Base-by-base conservation (phyloP, 1,140 invertebrate species). In the Aphidius gifuensis region DNA sequence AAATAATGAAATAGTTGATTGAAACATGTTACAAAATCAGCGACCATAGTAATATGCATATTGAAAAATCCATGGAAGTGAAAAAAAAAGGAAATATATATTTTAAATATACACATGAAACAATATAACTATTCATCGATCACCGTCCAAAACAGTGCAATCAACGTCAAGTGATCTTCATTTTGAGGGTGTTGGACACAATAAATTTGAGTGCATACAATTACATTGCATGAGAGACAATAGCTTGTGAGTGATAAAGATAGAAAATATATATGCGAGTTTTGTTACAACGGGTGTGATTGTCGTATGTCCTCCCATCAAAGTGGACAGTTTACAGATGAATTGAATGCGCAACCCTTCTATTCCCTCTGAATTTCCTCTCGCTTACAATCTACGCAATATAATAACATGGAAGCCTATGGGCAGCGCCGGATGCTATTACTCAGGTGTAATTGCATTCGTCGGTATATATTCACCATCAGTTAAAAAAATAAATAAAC, bases 321-420 rank as follows among this genome's bases (percentile, higher is more conserved):
- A 79, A 79, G 75, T 79, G 74, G 77, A 78, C 76, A 77, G 76
- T 76, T 79, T 78, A 79, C 75, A 77, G 75, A 79, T 77, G 72
- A 71, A 78, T 77, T 72, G 73, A 71, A 74, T 70, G 70, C 58
- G 55, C 61, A 64, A 50, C 53, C 39, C 51, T 62, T 67, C 45
- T 44, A 64, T 58, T 58, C 44, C 45, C 49, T 39, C 23, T 32
- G 23, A 32, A 42, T 44, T 51, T 48, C 46, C 57, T 40, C 40
- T 53, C 60, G 46, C 46, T 50, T 54, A 51, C 64, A 60, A 65
- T 65, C 63, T 62, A 58, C 23, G 3, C 2, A 3, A 32, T 32
- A 32, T 32, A 32, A 32, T 32, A 32, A 32, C 23, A 62, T 72
- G 69, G 68, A 73, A 73, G 63, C 50, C 62, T 65, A 61, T 49